Evolutionary conservation across 2,888 invertebrate genomes (phyloP).

Genomic region (Keiferia lycopersicella): DNA sequence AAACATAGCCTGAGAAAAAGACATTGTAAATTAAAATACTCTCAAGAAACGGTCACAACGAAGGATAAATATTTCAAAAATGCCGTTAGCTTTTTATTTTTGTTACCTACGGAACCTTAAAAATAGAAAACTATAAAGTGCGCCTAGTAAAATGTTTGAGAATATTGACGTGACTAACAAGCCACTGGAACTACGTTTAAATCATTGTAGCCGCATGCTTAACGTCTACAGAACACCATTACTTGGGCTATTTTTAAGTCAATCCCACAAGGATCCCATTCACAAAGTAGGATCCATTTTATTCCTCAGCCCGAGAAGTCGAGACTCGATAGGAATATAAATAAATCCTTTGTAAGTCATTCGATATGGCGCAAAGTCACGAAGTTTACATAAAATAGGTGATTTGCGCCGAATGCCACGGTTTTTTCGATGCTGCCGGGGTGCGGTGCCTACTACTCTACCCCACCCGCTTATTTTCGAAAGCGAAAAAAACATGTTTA

Average conservation of each 20-base stretch:
- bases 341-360: conserved; percentile 79
- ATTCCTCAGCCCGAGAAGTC: conserved; percentile 44
- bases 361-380: conserved; percentile 78
- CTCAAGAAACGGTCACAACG: neutral
- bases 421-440: conserved; percentile 63
- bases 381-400: conserved; percentile 81
- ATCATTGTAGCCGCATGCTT: conserved; percentile 51
- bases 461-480: conserved; percentile 53
- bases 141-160: conserved; percentile 30
- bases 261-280: conserved; percentile 60
- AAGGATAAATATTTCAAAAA: neutral
- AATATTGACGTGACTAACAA: conserved; percentile 57
- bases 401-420: conserved; percentile 74
- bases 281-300: conserved; percentile 54
- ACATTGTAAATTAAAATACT: neutral
- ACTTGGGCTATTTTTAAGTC: conserved; percentile 61
- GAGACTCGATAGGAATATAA: conserved; percentile 58
- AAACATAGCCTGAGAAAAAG: neutral
- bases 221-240: conserved; percentile 44
- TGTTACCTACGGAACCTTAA: neutral
- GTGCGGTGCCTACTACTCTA: conserved; percentile 45
- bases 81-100: neutral
- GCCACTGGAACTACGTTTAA: conserved; percentile 54
- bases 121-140: conserved; percentile 32
- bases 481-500: conserved; percentile 73